Conservation (phyloP, 2,797 vertebrate genomes). For the Iguana delicatissima region DNA sequence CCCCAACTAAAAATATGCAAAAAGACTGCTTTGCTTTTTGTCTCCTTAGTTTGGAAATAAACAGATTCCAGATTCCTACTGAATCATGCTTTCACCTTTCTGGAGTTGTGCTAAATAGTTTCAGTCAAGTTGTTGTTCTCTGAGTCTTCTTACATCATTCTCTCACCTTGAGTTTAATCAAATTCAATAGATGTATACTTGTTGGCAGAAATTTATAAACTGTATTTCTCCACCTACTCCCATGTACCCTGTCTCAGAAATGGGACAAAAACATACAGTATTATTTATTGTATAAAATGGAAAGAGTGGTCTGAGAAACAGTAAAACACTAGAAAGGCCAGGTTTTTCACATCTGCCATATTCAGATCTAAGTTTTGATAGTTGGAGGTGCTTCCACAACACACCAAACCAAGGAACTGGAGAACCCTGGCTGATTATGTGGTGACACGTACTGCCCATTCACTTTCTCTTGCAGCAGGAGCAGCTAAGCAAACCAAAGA, state of each 20-base stretch:
- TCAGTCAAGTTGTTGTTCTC: neutral
- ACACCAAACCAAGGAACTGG: neutral
- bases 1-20: neutral
- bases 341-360: neutral
- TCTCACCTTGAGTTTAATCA: neutral
- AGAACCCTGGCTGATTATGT: neutral
- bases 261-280: neutral
- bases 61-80: neutral
- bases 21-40: neutral
- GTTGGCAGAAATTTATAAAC: neutral
- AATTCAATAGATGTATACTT: neutral
- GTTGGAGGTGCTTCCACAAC: neutral
- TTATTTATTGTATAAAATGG: neutral
- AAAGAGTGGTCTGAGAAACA: neutral
- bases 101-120: neutral
- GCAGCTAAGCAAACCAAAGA: neutral
- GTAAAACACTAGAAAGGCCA: neutral
- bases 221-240: fast-evolving
- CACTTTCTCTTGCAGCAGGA: neutral
- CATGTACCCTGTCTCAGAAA: neutral
- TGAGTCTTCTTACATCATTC: neutral
- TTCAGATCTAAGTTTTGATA: neutral
- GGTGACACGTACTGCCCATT: neutral
- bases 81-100: neutral
- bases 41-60: neutral